Percentiles rank a stretch among this genome's conserved stretches.
These are phyloP conservation scores for Diabrotica virgifera DNA, from an alignment of 1,140 invertebrate genomes.

Conservation along the genomic window DNA sequence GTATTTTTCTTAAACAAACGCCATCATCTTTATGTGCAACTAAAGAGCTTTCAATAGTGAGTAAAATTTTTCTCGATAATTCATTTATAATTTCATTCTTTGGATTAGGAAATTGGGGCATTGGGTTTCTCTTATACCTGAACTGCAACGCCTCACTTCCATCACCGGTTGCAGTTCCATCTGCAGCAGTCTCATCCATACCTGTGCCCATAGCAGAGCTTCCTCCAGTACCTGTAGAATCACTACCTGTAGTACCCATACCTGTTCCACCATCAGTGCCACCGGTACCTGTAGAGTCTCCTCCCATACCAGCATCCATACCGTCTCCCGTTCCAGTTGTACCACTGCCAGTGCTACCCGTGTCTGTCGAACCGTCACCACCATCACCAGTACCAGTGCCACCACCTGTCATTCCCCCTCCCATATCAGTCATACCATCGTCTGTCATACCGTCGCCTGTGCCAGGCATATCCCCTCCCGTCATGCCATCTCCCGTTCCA, in stretches of 20 bases:
- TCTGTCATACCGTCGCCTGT: slow-evolving; percentile 3
- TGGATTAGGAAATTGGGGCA: slow-evolving; percentile 26
- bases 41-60: slow-evolving; percentile 55
- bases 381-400: slow-evolving; percentile 7
- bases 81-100: slow-evolving; percentile 33
- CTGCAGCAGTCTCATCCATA: not conserved
- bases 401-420: not conserved
- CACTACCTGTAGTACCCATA: slow-evolving; percentile 1
- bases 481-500: not conserved
- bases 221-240: slow-evolving; percentile 4
- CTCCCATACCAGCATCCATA: slow-evolving; percentile 1
- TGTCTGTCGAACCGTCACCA: not conserved
- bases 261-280: not conserved
- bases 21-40: slow-evolving; percentile 50
- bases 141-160: slow-evolving; percentile 17
- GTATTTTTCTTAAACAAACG: slow-evolving; percentile 57
- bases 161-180: not conserved
- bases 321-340: slow-evolving; percentile 1
- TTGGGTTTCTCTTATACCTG: slow-evolving; percentile 29
- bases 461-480: not conserved
- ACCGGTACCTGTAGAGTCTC: slow-evolving; percentile 11
- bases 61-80: slow-evolving; percentile 40
- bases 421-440: not conserved
- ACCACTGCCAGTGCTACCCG: slow-evolving; percentile 10
- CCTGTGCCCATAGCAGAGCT: not conserved